Conservation (phyloP, 1,140 invertebrate species). For the Drosophila mojavensis region DNA sequence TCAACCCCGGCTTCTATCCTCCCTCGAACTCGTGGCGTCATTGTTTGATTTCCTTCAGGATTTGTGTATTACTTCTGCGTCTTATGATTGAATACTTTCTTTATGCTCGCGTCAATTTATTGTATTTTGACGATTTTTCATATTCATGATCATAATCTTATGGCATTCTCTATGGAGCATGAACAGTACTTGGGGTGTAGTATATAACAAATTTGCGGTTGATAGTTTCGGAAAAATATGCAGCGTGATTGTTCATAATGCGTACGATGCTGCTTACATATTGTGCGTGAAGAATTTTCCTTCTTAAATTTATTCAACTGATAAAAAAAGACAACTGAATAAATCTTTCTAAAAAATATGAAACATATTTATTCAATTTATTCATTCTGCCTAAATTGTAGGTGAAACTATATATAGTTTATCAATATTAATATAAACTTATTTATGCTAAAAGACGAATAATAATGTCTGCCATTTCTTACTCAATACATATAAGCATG, state of each 20-base stretch:
- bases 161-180: constrained; percentile 58
- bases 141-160: constrained; percentile 70
- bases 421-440: too few species aligned
- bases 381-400: too few species aligned
- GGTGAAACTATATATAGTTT: too few species aligned
- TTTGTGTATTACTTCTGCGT: constrained; percentile 53
- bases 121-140: constrained; percentile 58
- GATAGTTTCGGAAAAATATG: constrained; percentile 6
- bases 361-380: too few species aligned
- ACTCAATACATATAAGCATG: too few species aligned
- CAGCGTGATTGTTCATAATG: constrained; percentile 34
- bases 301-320: too few species aligned
- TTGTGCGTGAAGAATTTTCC: too few species aligned
- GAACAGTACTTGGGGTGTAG: constrained; percentile 34
- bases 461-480: too few species aligned
- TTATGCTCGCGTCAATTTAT: constrained; percentile 35
- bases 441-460: too few species aligned
- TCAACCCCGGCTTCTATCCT: constrained; percentile 33
- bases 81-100: constrained; percentile 69
- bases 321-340: too few species aligned
- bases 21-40: constrained; percentile 35
- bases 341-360: too few species aligned
- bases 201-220: constrained; percentile 33
- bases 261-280: neutral
- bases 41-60: constrained; percentile 73